Conservation (phyloP, 2,888 invertebrate species). For the Zonitis immaculata region DNA sequence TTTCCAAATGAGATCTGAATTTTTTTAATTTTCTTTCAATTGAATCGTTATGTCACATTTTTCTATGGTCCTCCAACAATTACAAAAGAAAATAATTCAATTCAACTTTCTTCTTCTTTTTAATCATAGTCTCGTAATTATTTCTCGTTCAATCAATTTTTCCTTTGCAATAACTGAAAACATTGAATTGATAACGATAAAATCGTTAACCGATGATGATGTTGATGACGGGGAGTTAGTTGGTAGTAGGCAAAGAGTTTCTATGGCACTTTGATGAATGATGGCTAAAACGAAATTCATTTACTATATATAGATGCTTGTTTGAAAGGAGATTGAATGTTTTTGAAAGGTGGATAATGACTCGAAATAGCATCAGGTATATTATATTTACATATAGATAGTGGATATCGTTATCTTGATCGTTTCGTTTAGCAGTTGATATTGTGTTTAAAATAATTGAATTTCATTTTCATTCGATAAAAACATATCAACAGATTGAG, state of each 20-base stretch:
- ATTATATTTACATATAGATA: too few species aligned
- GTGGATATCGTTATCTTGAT: too few species aligned
- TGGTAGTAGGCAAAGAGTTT: constrained; percentile 12
- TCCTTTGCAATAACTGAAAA: constrained; percentile 16
- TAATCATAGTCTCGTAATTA: constrained; percentile 26
- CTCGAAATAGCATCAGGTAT: constrained; percentile 8
- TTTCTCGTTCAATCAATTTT: constrained; percentile 24
- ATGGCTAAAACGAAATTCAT: constrained; percentile 27
- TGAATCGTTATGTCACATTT: constrained; percentile 10
- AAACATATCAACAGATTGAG: too few species aligned
- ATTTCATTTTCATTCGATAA: too few species aligned
- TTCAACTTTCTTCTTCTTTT: constrained; percentile 8
- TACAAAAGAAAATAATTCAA: constrained; percentile 25
- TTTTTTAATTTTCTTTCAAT: too few species aligned
- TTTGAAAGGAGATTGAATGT: constrained; percentile 25
- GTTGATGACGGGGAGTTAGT: neutral
- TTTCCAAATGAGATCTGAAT: constrained; percentile 10
- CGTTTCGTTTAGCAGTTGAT: too few species aligned
- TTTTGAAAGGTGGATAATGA: constrained; percentile 25
- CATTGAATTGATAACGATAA: constrained; percentile 10
- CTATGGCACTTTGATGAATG: constrained; percentile 28
- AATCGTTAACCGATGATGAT: constrained; percentile 2
- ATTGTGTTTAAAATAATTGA: too few species aligned
- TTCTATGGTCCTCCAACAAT: constrained; percentile 23
- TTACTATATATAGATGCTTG: constrained; percentile 33